Percentiles rank a stretch among this genome's conserved stretches.
Conservation (phyloP, 2,797 vertebrate genomes). For the Phataginus tricuspis region DNA sequence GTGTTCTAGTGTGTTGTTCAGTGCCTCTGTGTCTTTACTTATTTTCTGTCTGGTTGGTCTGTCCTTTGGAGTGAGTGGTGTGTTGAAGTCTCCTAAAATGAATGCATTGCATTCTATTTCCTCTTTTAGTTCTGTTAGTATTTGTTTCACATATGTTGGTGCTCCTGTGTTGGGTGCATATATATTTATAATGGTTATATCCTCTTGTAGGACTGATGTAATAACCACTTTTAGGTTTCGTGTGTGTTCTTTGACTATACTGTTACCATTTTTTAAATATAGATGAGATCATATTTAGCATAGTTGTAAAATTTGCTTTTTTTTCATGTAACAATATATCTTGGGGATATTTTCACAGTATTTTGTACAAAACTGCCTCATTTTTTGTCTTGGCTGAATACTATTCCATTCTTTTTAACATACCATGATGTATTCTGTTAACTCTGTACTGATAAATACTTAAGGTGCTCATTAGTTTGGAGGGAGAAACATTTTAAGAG, state of each 20-base stretch:
- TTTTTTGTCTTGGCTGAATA: not conserved
- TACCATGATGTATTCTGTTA: not conserved
- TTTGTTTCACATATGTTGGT: too few species aligned
- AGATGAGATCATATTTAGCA: not conserved
- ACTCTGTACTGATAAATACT: not conserved
- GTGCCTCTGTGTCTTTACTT: too few species aligned
- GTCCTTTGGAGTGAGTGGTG: too few species aligned
- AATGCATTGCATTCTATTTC: too few species aligned
- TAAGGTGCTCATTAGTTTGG: not conserved
- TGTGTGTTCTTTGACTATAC: not conserved
- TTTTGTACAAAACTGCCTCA: not conserved
- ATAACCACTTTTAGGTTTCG: not conserved
- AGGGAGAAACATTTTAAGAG: not conserved
- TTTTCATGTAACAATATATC: not conserved
- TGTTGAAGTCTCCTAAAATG: too few species aligned
- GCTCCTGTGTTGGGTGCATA: too few species aligned
- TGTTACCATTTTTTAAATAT: not conserved
- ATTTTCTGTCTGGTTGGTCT: too few species aligned
- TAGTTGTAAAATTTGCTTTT: not conserved
- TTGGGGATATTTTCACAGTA: not conserved
- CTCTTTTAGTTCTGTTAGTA: too few species aligned
- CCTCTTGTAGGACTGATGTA: too few species aligned
- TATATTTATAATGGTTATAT: too few species aligned
- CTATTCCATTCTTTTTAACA: not conserved
- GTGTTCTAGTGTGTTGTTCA: too few species aligned